Evolutionary conservation across 2,113 vertebrate genomes (phyloP).

Genomic region (Conger conger): DNA sequence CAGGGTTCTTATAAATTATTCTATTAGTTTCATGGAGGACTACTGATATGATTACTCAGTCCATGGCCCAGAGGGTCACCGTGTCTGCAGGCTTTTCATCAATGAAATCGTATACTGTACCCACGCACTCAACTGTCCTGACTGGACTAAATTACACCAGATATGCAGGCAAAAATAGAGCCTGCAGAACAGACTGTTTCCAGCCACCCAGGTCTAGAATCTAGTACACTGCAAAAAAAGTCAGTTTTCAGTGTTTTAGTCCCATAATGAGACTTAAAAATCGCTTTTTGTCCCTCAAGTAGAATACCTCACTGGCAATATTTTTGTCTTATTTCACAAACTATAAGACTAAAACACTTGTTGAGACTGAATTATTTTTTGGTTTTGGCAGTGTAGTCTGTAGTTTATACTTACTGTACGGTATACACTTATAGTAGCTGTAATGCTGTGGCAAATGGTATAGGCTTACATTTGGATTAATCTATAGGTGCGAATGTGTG

Average conservation of each 20-base stretch:
- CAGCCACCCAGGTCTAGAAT: not conserved
- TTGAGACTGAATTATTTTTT: no score
- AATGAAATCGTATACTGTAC: not conserved
- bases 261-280: no score
- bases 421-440: not conserved
- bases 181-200: not conserved
- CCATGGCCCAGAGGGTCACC: not conserved
- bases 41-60: not conserved
- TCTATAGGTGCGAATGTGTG: not conserved
- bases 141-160: not conserved
- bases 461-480: not conserved
- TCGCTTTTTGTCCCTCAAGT: no score
- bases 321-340: no score
- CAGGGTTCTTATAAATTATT: no score
- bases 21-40: no score
- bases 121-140: not conserved
- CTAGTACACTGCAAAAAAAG: no score
- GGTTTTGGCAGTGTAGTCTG: no score
- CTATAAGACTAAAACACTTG: no score
- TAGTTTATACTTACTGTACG: no score
- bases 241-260: no score
- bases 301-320: no score
- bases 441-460: not conserved
- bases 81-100: not conserved
- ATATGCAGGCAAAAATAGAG: not conserved